Evolutionary conservation across 2,113 vertebrate genomes (phyloP), one percentile per base, ranked within the genome.

Genomic region (Gadus macrocephalus): DNA sequence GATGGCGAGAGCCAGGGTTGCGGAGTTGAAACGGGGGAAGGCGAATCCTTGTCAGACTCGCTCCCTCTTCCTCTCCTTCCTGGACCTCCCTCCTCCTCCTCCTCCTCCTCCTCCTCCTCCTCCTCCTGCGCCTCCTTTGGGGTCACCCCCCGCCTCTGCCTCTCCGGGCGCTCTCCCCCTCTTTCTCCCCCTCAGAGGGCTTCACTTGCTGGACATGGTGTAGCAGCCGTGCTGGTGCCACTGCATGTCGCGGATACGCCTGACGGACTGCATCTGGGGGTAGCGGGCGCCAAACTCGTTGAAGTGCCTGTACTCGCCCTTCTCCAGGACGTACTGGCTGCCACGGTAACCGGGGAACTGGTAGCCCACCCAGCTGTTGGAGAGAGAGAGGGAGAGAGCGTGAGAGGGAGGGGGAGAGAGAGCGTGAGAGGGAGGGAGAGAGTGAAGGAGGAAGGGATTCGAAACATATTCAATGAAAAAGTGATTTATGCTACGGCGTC

Each of bases 311-410:
- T 42, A 91, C 1, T 92, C 89, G 0, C 86, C 87, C 81, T 88
- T 91, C 83, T 91, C 89, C 64, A 91, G 78, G 75, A 92, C 77
- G 76, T 83, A 91, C 87, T 91, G 91, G 83, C 81, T 87, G 67
- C 89, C 89, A 42, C 90, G 87, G 81, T 91, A 91, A 28, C 91
- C 92, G 0, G 91, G 91, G 82, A 86, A 92, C 87, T 93, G 91
- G 78, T 92, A 92, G 14, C 90, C 91, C 68, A 92, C 90, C 86
- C 88, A 93, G 20, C 92, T 92, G 74, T 0, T 27, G 68, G 72
- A 66, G 55, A 27, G 19, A 62, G 58, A 6, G 22, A 58, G 12
- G 62, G 42, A 19, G 14, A 9, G 53, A 53, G 55, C 28, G 58
- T 38, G 31, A 35, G 64, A 35, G 16, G 25, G 62, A 19, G 27